A percentile compares a stretch with the other conserved stretches of the same genome.
Conservation (phyloP, 37 sponge, comb jelly and placozoan genomes). For the Mnemiopsis leidyi region DNA sequence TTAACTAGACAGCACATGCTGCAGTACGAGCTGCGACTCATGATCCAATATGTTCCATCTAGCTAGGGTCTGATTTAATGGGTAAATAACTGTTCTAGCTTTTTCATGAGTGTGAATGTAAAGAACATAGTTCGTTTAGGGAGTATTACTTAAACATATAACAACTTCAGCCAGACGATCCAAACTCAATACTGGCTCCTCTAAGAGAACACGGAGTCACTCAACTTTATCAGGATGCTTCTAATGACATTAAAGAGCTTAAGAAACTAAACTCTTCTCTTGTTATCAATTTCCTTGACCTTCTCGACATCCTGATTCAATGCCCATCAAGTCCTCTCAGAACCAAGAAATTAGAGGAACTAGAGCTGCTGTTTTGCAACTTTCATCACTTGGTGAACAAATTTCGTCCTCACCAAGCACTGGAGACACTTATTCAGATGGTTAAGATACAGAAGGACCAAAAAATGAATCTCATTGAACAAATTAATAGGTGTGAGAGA, state of each 20-base stretch:
- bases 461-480: conserved; percentile 35
- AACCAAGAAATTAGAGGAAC: conserved; percentile 39
- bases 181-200: conserved; percentile 38
- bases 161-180: conserved; percentile 55
- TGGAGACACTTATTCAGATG: conserved; percentile 60
- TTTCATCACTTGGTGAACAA: conserved; percentile 52
- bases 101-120: too few relatives aligned
- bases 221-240: conserved; percentile 43
- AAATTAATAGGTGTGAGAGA: conserved; percentile 46
- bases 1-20: too few relatives aligned
- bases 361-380: conserved; percentile 63
- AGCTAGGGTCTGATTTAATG: too few relatives aligned
- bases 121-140: too few relatives aligned
- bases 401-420: conserved; percentile 50
- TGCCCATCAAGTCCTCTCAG: conserved; percentile 16
- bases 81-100: too few relatives aligned
- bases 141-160: background rate
- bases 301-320: conserved; percentile 31
- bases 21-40: too few relatives aligned
- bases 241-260: conserved; percentile 48
- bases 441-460: conserved; percentile 60
- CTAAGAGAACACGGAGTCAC: conserved; percentile 38
- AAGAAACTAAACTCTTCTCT: conserved; percentile 44
- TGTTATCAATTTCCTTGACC: conserved; percentile 24
- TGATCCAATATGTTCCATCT: too few relatives aligned